Evolutionary conservation across 2,113 vertebrate genomes (phyloP).

Genomic region (Salvelinus fontinalis): DNA sequence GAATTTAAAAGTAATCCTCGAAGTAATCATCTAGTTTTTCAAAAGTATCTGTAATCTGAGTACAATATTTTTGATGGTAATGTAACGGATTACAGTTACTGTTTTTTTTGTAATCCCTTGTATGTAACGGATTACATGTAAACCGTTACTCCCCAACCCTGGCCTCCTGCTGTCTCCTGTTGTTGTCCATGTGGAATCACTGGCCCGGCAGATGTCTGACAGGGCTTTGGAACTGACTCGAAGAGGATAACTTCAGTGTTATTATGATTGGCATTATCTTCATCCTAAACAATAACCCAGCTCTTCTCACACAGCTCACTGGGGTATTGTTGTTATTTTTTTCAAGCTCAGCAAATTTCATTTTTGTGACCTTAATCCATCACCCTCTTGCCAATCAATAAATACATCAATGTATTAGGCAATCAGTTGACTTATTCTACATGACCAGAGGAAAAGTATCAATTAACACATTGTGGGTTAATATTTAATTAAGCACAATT

Average conservation of each 20-base stretch:
- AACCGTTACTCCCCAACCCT: conserved; percentile 20
- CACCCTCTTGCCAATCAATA: conserved; percentile 36
- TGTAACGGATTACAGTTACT: no score
- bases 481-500: no score
- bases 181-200: conserved; percentile 32
- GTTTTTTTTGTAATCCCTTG: no score
- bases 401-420: conserved; percentile 23
- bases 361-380: no score
- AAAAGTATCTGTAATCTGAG: no score
- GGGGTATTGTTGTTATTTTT: conserved; percentile 13
- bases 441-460: conserved; percentile 26
- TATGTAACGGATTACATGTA: no score
- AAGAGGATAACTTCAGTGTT: conserved; percentile 11
- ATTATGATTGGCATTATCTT: conserved; percentile 21
- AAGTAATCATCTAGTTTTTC: no score
- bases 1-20: no score
- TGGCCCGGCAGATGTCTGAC: conserved; percentile 10
- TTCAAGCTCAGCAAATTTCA: neutral
- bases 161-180: neutral
- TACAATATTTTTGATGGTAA: no score
- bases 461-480: conserved; percentile 30
- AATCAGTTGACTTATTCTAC: conserved; percentile 21
- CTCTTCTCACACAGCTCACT: no score
- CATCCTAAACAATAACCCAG: conserved; percentile 36
- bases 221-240: conserved; percentile 21